These are phyloP conservation scores for Corythaixoides concolor DNA, from an alignment of 2,113 vertebrate genomes.

Conservation along the genomic window DNA sequence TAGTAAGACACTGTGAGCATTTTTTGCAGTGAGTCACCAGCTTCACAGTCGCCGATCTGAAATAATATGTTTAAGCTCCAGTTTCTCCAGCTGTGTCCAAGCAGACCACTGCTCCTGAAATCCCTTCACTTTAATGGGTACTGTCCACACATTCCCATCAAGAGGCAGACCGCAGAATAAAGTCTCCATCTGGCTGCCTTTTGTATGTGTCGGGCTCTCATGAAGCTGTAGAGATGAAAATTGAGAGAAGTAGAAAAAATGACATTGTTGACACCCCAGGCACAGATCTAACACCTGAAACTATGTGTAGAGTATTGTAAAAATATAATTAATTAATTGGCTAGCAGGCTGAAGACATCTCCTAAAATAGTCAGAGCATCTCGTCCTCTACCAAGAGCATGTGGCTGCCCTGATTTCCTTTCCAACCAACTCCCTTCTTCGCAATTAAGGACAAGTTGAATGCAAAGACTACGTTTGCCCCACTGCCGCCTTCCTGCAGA, in stretches of 20 bases:
- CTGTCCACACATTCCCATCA: neutral
- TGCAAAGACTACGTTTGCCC: neutral
- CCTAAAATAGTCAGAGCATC: neutral
- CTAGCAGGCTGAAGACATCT: neutral
- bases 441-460: neutral
- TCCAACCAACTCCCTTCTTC: neutral
- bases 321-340: neutral
- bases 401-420: neutral
- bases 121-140: neutral
- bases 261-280: neutral
- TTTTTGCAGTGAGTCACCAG: neutral
- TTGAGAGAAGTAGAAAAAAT: neutral
- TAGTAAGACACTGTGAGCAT: neutral
- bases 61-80: conserved; percentile 7
- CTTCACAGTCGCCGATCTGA: neutral
- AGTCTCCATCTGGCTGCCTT: neutral
- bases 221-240: neutral
- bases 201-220: neutral
- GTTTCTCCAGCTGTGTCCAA: conserved; percentile 23
- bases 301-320: neutral
- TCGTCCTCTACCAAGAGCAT: neutral
- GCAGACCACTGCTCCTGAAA: neutral
- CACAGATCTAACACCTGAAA: neutral
- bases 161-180: neutral
- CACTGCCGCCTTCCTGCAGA: conserved; percentile 1